Base-by-base conservation (phyloP, 2,113 vertebrate genomes). In the Thymallus thymallus region DNA sequence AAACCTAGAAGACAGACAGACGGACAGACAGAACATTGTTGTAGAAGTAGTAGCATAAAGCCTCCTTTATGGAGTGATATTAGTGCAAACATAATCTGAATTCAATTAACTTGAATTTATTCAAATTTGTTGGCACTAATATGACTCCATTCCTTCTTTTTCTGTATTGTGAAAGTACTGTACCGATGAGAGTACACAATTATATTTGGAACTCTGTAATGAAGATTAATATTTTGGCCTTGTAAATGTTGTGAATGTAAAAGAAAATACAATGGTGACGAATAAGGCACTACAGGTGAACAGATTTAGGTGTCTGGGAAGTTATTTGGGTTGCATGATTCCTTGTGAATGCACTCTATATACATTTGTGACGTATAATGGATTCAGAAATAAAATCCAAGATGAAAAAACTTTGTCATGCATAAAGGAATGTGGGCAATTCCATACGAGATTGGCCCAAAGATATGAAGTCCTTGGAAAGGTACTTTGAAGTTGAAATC, bases 1-100 rank as follows among this genome's bases (percentile, higher is more conserved):
- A 65, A 45, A 55, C 13, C 41, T 48, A 16, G 58, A 63, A 22
- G 20, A 30, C 16, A 63, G 62, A 16, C 3, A 10, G 18, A 74
- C 23, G 22, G 82, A 80, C 85, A 79, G 78, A 18, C 85, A 79
- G 78, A 18, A 86, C 82, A 87, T 83, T 86, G 84, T 82, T 75
- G 41, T 62, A 51, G 45, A 84, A 62, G 73, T 80, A 18, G 71
- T 72, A 66, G 71, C 77, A 80, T 80, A 80, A 80, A 78, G 73
- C 83, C 76, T 64, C 5, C 5, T 81, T 74, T n/a, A 32, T 45
- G 32, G 14, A 24, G n/a, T 61, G n/a, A 3, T 24, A 13, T 24
- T 24, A 16, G 16, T 51, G 13, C 1, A 14, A n/a, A 22, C n/a
- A 24, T 10, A 1, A 18, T 22, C 20, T 24, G 48, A 51, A 51